Conservation (phyloP, 2,888 invertebrate species). For the Nemotelus nigrinus region DNA sequence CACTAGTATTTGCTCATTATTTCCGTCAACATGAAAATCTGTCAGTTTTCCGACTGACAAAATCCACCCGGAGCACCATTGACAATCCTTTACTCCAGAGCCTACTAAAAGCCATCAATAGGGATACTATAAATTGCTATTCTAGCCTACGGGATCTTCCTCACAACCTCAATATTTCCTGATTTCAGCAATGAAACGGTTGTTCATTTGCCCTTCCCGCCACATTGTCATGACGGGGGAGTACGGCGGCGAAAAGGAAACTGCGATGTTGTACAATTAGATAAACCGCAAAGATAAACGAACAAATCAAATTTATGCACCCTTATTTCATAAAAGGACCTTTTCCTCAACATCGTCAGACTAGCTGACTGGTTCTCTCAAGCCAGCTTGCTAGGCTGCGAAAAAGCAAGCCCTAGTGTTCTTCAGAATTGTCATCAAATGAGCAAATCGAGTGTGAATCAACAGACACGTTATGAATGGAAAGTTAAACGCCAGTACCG, state of each 20-base stretch:
- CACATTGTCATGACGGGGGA: conserved; percentile 13
- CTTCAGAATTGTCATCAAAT: conserved; percentile 62
- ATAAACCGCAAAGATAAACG: conserved; percentile 63
- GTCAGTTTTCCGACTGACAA: conserved; percentile 3
- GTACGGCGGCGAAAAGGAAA: background rate
- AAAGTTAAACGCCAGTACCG: conserved; percentile 53
- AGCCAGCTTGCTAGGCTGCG: background rate
- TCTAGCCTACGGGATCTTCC: conserved; percentile 29
- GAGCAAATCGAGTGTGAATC: conserved; percentile 66
- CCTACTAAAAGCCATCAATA: background rate
- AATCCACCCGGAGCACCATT: background rate
- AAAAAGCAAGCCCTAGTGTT: conserved; percentile 18
- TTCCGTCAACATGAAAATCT: conserved; percentile 27
- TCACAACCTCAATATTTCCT: conserved; percentile 37
- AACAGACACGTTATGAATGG: conserved; percentile 65
- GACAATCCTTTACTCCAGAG: conserved; percentile 33
- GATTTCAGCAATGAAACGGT: conserved; percentile 30
- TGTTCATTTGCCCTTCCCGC: conserved; percentile 25
- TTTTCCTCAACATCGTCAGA: background rate
- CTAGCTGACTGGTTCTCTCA: no score
- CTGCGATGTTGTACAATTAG: conserved; percentile 58
- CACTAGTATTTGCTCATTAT: conserved; percentile 35
- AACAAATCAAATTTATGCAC: conserved; percentile 65
- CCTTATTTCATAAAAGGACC: conserved; percentile 53
- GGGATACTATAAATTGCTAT: conserved; percentile 17